Conservation (phyloP, 2,113 vertebrate genomes). For the Semnopithecus entellus region DNA sequence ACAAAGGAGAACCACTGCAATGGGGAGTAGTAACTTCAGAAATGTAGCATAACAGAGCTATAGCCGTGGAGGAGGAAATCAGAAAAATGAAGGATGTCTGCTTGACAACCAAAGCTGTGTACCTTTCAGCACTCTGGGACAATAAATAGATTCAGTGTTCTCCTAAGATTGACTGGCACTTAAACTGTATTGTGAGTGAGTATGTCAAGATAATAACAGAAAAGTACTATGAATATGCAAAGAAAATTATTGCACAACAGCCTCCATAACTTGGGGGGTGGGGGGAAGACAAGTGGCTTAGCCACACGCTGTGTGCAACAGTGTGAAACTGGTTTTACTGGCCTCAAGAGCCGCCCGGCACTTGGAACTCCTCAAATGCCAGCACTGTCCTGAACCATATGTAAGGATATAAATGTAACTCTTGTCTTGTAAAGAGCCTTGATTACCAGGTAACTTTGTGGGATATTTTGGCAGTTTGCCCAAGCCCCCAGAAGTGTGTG, state of each 20-base stretch:
- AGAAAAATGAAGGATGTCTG: conserved; percentile 62
- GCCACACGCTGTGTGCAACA: not conserved
- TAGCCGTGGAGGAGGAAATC: conserved; percentile 63
- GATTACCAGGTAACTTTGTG: conserved; percentile 57
- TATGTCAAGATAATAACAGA: conserved; percentile 39
- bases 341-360: not conserved
- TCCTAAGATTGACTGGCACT: not conserved
- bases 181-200: not conserved
- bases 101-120: not conserved
- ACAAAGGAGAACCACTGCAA: conserved; percentile 64
- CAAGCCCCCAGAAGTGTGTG: not conserved
- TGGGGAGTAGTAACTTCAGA: conserved; percentile 68
- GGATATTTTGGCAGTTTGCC: conserved; percentile 50
- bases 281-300: not conserved
- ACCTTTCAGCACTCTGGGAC: not conserved
- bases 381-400: conserved; percentile 34
- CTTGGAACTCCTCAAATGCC: not conserved
- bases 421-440: conserved; percentile 56
- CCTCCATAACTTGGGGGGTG: not conserved
- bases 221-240: conserved; percentile 11
- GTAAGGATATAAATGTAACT: conserved; percentile 30
- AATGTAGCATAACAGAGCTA: conserved; percentile 57
- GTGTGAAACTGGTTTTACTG: conserved; percentile 25
- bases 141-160: conserved; percentile 21
- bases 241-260: conserved; percentile 12